Evolutionary conservation across 2,797 vertebrate species (phyloP).

Genomic region (Myiotriccus ornatus): DNA sequence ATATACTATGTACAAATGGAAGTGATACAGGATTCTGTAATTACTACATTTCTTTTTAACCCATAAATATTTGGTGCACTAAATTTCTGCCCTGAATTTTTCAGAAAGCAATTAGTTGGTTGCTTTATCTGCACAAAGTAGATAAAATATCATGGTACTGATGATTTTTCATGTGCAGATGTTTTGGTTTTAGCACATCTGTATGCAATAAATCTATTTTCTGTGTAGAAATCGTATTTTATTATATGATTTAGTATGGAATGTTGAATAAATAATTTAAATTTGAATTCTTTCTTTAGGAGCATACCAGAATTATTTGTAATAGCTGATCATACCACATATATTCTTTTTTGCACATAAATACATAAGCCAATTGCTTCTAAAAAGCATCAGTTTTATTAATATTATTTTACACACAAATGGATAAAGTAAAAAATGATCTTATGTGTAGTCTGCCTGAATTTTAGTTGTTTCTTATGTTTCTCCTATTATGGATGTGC

Average conservation of each 20-base stretch:
- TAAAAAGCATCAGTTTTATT: not conserved
- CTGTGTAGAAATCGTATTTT: constrained; percentile 70
- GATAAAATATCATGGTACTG: constrained; percentile 25
- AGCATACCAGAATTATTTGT: constrained; percentile 56
- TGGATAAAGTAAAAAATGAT: not conserved
- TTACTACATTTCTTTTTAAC: constrained; percentile 11
- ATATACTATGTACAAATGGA: not conserved
- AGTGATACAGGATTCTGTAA: constrained; percentile 1
- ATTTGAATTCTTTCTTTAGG: constrained; percentile 58
- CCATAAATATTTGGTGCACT: not conserved
- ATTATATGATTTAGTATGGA: constrained; percentile 73
- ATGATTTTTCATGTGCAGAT: constrained; percentile 62
- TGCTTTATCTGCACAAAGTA: constrained; percentile 16
- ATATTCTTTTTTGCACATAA: not conserved
- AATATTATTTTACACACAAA: not conserved
- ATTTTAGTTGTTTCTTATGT: not conserved
- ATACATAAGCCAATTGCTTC: not conserved
- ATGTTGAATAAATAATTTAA: constrained; percentile 75
- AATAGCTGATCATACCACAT: not conserved
- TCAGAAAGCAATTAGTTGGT: constrained; percentile 40
- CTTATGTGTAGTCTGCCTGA: not conserved
- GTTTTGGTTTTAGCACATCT: constrained; percentile 73
- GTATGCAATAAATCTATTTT: constrained; percentile 71
- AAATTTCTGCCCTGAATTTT: constrained; percentile 18
- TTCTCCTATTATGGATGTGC: not conserved